These are phyloP conservation scores for Tetrao urogallus DNA, from an alignment of 2,113 vertebrate species.

Conservation along the genomic window DNA sequence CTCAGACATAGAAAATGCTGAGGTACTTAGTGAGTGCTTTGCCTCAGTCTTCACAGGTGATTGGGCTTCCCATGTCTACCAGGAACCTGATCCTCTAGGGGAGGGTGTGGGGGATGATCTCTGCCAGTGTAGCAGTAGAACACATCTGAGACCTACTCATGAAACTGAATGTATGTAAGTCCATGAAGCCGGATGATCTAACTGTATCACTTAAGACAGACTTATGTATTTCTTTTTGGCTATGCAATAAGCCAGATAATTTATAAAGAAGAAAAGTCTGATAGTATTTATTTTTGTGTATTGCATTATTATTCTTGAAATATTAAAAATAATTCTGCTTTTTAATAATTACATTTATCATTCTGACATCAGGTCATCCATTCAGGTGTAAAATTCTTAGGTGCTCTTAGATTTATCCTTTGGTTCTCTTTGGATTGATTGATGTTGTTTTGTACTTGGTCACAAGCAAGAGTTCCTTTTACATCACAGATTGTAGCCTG, in stretches of 20 bases:
- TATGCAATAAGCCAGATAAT: neutral
- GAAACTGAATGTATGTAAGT: no score
- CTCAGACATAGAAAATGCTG: no score
- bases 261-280: neutral
- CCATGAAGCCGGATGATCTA: neutral
- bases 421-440: neutral
- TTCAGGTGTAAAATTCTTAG: neutral
- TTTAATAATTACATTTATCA: neutral
- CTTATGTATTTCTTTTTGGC: neutral
- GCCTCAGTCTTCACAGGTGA: no score
- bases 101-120: no score
- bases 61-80: no score
- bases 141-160: no score
- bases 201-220: neutral
- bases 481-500: neutral
- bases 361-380: neutral
- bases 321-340: neutral
- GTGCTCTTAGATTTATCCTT: neutral
- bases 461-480: neutral
- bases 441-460: neutral
- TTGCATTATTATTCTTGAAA: neutral
- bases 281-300: neutral
- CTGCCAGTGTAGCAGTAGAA: no score
- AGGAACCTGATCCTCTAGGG: no score
- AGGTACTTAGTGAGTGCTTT: no score